phyloP scores from a whole-genome alignment of 2,888 invertebrate species.

The Rhopalosiphum nymphaeae region DNA sequence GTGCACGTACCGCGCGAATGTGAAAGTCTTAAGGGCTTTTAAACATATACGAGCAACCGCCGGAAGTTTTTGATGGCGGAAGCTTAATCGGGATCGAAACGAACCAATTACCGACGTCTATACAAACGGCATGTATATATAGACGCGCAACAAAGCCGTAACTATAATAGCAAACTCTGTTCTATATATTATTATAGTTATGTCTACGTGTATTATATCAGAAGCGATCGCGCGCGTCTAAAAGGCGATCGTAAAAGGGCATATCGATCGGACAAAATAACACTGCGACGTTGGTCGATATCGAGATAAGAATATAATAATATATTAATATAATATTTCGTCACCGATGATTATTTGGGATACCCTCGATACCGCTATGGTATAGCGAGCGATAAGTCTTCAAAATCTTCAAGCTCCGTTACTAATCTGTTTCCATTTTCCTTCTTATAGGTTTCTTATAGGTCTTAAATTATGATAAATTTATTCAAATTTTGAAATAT shows the following conservation, averaged over 20 bases:
- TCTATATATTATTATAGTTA: neutral
- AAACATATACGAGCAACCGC: neutral
- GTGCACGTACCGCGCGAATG: neutral
- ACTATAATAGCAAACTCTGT: neutral
- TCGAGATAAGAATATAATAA: neutral
- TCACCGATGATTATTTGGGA: neutral
- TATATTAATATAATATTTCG: neutral
- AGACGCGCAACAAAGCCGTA: neutral
- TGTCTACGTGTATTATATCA: neutral
- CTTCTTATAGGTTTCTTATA: too few species aligned
- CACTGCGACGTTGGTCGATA: neutral
- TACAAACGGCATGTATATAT: neutral
- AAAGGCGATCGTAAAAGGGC: neutral
- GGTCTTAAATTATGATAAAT: neutral
- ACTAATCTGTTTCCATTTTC: neutral
- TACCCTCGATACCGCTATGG: neutral
- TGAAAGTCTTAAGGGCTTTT: slow-evolving; percentile 33
- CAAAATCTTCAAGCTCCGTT: neutral
- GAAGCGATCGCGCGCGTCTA: neutral
- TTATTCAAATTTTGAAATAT: neutral
- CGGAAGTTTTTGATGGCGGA: neutral
- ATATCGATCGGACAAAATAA: neutral
- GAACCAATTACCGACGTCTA: slow-evolving; percentile 31
- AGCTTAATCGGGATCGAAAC: slow-evolving; percentile 3
- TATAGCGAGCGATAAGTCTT: neutral